phyloP scores from a whole-genome alignment of 2,113 vertebrate genomes.

The Platichthys stellatus region DNA sequence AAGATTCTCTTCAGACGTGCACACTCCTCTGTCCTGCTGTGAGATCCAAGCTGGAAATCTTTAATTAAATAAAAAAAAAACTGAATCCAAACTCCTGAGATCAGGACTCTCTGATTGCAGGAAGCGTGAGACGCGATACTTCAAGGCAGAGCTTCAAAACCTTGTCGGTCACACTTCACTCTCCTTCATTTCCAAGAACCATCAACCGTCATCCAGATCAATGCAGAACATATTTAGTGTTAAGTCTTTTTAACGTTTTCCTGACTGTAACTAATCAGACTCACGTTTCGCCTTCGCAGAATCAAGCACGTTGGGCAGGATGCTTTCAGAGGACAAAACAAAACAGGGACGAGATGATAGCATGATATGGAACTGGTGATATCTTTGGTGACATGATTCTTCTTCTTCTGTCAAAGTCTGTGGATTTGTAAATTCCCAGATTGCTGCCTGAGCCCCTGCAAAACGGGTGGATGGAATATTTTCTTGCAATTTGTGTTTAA shows the following conservation, averaged over 20 bases:
- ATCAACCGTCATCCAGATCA: not conserved
- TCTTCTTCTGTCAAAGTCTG: too few species aligned
- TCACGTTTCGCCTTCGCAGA: not conserved
- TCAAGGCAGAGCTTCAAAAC: not conserved
- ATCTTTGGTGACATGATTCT: not conserved
- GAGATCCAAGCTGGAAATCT: not conserved
- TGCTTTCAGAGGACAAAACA: not conserved
- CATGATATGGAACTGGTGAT: not conserved
- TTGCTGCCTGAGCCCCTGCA: too few species aligned
- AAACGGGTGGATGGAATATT: too few species aligned
- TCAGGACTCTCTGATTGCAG: not conserved
- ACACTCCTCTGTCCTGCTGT: not conserved
- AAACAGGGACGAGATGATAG: not conserved
- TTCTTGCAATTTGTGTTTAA: too few species aligned
- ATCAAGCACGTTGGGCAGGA: too few species aligned
- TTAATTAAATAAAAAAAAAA: not conserved
- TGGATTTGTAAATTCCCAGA: too few species aligned
- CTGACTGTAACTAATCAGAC: not conserved
- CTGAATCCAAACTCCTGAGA: not conserved
- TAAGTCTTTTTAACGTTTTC: not conserved
- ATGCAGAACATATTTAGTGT: not conserved
- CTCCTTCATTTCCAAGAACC: not conserved
- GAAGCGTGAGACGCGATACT: not conserved
- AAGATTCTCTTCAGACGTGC: slow-evolving; percentile 9
- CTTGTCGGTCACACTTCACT: not conserved